A percentile compares a stretch with the other conserved stretches of the same genome.
Conservation (phyloP, 2,113 vertebrate genomes). For the Fulmarus glacialis region DNA sequence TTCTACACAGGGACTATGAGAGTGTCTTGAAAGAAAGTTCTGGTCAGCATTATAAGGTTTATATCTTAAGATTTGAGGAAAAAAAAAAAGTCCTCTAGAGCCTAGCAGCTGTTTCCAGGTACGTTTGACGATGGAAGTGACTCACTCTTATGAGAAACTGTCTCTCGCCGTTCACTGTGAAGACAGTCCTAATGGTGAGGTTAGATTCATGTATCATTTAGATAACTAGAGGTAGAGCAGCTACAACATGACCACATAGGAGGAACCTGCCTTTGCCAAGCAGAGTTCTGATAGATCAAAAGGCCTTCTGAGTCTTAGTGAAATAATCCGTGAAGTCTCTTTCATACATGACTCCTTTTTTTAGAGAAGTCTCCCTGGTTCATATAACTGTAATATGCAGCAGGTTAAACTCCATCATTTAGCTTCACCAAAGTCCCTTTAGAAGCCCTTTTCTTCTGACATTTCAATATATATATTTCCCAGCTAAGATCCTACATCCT, state of each 20-base stretch:
- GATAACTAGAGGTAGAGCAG: background rate
- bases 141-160: background rate
- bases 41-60: no score
- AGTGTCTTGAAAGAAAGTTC: no score
- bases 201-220: background rate
- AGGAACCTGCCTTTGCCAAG: background rate
- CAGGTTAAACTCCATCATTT: background rate
- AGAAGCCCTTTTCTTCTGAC: background rate
- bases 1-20: background rate
- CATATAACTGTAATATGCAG: background rate
- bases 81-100: no score
- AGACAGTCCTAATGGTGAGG: background rate
- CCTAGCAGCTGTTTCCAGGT: background rate
- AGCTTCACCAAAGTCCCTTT: background rate
- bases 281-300: background rate
- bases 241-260: background rate
- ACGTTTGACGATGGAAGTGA: background rate
- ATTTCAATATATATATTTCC: background rate
- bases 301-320: background rate
- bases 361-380: background rate
- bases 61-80: no score
- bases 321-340: background rate
- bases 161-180: background rate
- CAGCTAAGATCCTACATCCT: background rate
- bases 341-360: background rate